Evolutionary conservation across 2,113 vertebrate species (phyloP).

Genomic region (Ornithorhynchus anatinus): DNA sequence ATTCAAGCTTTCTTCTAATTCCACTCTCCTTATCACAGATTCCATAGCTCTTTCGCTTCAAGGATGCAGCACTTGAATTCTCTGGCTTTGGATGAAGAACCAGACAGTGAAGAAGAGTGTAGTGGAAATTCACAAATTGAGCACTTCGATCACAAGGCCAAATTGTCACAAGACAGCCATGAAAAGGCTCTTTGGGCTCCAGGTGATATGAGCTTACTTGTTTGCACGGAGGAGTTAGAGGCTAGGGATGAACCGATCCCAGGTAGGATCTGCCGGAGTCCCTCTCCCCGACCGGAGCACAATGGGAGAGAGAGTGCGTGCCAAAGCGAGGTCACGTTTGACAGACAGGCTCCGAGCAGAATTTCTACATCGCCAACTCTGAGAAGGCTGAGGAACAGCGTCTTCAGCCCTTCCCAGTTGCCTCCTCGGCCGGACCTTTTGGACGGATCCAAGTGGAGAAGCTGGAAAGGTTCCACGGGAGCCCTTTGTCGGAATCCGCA

Average conservation of each 20-base stretch:
- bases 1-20: neutral
- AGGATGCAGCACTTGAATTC: slow-evolving; percentile 44
- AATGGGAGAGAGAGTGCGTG: slow-evolving; percentile 40
- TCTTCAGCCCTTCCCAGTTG: slow-evolving; percentile 49
- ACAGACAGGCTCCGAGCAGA: slow-evolving; percentile 78
- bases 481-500: slow-evolving; percentile 24
- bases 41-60: neutral
- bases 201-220: neutral
- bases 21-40: neutral
- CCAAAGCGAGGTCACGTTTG: slow-evolving; percentile 71
- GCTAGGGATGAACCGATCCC: neutral
- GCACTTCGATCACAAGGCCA: neutral
- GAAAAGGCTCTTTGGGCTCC: neutral
- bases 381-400: slow-evolving; percentile 77
- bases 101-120: fast-evolving
- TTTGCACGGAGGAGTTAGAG: neutral
- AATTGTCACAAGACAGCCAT: neutral
- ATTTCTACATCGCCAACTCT: slow-evolving; percentile 88
- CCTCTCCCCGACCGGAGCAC: slow-evolving; percentile 18
- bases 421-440: slow-evolving; percentile 28
- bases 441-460: slow-evolving; percentile 22
- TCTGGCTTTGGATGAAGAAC: slow-evolving; percentile 17
- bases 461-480: neutral
- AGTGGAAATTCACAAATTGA: neutral
- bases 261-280: neutral